Evolutionary conservation across 2,888 invertebrate genomes (phyloP), one percentile per base, ranked within the genome.

Genomic region (Therioaphis trifolii): DNA sequence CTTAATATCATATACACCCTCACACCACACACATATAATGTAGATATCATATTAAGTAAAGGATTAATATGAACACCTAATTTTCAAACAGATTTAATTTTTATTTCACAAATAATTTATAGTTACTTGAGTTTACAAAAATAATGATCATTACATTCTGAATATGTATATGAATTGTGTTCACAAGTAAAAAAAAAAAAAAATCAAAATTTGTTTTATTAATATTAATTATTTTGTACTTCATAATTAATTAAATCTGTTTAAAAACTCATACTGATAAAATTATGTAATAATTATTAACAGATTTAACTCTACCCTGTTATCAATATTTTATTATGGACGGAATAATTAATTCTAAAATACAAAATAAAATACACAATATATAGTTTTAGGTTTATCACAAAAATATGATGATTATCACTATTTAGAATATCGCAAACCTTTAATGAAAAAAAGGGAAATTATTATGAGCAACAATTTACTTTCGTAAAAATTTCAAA

Each of bases 61-160:
- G n/a, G 9, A 40, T 43, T 29, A 24, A 66, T 66, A 21, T 66
- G 1, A 35, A 69, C 0, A 69, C 35, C 55, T 5, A 40, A 24
- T 55, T 52, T 35, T 69, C 40, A 55, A 78, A 78, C 68, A 68
- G 40, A 78, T 78, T 68, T 55, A 68, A 77, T 77, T 52, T 24
- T 35, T 35, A 35, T 35, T 35, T n/a, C n/a, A 35, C 35, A 35
- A 35, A 35, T 35, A 35, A 35, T 5, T 35, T 35, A 35, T 35
- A 7, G 35, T 3, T 35, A 7, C 35, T 5, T 5, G 35, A 35
- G 35, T 35, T 35, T 35, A 35, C 35, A 35, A 35, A 35, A 35
- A 35, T 35, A 35, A 7, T 35, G 7, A 35, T 35, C 35, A 35
- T 5, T 5, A 35, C 3, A 35, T 35, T 3, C 7, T 35, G 35